A percentile compares a stretch with the other conserved stretches of the same genome.
Evolutionary conservation across 1,140 invertebrate species (phyloP).

Genomic region (Drosophila pseudoobscura): DNA sequence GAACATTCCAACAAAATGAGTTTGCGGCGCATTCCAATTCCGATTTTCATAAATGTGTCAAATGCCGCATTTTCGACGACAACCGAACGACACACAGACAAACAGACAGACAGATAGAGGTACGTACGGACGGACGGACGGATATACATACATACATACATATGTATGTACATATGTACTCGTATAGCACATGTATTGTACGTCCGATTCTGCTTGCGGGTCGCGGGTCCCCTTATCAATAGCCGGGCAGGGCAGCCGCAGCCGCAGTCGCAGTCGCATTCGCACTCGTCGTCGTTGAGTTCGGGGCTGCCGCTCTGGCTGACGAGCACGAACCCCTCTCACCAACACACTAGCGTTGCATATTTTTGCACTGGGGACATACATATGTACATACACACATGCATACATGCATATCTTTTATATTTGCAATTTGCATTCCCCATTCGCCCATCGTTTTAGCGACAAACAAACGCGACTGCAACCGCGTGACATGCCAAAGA

Average conservation of each 20-base stretch:
- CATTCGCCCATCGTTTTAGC: slow-evolving; percentile 13
- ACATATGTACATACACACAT: slow-evolving; percentile 24
- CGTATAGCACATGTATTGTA: neutral
- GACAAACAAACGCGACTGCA: slow-evolving; percentile 48
- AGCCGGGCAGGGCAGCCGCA: slow-evolving; percentile 12
- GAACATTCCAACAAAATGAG: slow-evolving; percentile 81
- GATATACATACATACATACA: slow-evolving; percentile 5
- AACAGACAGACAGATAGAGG: slow-evolving; percentile 2
- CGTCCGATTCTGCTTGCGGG: slow-evolving; percentile 13
- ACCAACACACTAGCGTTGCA: slow-evolving; percentile 26
- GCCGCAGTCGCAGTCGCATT: too few species aligned
- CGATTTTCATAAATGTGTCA: slow-evolving; percentile 81
- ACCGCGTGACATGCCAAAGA: slow-evolving; percentile 70
- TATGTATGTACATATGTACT: slow-evolving; percentile 15
- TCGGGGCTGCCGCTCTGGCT: slow-evolving; percentile 31
- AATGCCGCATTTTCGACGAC: slow-evolving; percentile 77
- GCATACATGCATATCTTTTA: slow-evolving; percentile 33
- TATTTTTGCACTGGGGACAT: slow-evolving; percentile 48
- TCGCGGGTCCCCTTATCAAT: slow-evolving; percentile 42
- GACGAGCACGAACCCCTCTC: slow-evolving; percentile 45
- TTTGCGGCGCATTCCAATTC: slow-evolving; percentile 76
- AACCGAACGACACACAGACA: slow-evolving; percentile 11
- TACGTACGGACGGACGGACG: slow-evolving; percentile 6
- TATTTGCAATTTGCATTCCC: slow-evolving; percentile 44
- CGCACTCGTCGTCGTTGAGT: neutral